Base-by-base conservation (phyloP, 2,888 invertebrate species). In the Vanessa cardui region DNA sequence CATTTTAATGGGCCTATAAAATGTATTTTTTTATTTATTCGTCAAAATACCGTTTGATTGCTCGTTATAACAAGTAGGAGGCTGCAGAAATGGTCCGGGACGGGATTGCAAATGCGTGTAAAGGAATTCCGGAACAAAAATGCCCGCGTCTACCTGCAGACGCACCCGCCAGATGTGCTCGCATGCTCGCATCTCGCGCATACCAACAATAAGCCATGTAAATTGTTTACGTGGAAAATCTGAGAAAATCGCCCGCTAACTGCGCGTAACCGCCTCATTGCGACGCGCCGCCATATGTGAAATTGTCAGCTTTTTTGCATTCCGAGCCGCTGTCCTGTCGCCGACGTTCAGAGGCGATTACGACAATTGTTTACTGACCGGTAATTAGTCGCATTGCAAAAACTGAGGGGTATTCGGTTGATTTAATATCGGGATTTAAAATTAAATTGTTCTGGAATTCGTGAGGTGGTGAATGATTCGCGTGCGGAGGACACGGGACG, bases 201-300 rank as follows among this genome's bases (percentile, higher is more conserved):
- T 84, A 80, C 85, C 83, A 74, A 77, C 80, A 81, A 82, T 78
- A 79, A 84, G 84, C 81, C 80, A 81, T 84, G 87, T 86, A 87
- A 91, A 90, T 88, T 88, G 87, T 87, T 89, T 90, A 89, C 86
- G 83, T 84, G 88, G 90, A 91, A 91, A 91, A 91, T 86, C 85
- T 83, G 83, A 88, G 91, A 88, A 91, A 91, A 91, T 85, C 81
- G 79, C 84, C 76, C 80, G 80, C 78, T 84, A 89, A 88, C 80
- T 83, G 84, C 80, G 79, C 81, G 82, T 83, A 81, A 82, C 82
- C 80, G 77, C 80, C 74, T 79, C 78, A 74, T 78, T 77, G 78
- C 78, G 79, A 79, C 80, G 76, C 78, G 80, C 80, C 79, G 77
- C 76, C 78, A 81, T 83, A 84, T 82, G 83, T 80, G 81, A 79